phyloP scores from a whole-genome alignment of 2,113 vertebrate species.

The Gallinago media region DNA sequence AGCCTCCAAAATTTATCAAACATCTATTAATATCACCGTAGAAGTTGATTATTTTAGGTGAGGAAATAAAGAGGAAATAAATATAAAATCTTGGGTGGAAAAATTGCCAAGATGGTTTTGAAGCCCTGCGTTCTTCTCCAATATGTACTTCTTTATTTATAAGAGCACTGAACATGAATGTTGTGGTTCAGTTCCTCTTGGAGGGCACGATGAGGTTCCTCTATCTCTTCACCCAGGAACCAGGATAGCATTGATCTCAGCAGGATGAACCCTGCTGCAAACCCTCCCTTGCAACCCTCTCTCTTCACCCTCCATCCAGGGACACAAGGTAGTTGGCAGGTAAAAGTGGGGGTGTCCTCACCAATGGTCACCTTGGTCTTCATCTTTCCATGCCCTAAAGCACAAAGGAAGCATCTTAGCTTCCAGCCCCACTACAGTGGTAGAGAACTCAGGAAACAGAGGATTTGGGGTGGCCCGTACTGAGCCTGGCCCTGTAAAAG shows the following conservation, averaged over 20 bases:
- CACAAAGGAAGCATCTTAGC: neutral
- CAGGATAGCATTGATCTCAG: neutral
- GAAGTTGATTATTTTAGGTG: neutral
- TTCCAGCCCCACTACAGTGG: neutral
- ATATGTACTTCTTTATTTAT: neutral
- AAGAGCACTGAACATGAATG: neutral
- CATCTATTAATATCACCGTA: neutral
- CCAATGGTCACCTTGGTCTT: neutral
- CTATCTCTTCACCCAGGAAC: neutral
- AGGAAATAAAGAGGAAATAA: neutral
- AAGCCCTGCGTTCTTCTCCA: neutral
- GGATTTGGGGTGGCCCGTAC: neutral
- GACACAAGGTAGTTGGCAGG: neutral
- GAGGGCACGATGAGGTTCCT: rapidly evolving
- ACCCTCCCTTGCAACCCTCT: neutral
- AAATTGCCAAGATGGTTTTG: neutral
- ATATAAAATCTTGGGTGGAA: neutral
- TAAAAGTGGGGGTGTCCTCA: neutral
- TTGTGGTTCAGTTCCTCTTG: neutral
- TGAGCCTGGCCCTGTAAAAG: neutral
- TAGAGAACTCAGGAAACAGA: rapidly evolving
- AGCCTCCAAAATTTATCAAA: neutral
- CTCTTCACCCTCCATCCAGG: neutral
- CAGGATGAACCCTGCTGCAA: neutral
- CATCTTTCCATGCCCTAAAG: neutral